These are phyloP conservation scores for Aphelenchoides avenae DNA, from an alignment of 1,140 invertebrate species.

Conservation along the genomic window DNA sequence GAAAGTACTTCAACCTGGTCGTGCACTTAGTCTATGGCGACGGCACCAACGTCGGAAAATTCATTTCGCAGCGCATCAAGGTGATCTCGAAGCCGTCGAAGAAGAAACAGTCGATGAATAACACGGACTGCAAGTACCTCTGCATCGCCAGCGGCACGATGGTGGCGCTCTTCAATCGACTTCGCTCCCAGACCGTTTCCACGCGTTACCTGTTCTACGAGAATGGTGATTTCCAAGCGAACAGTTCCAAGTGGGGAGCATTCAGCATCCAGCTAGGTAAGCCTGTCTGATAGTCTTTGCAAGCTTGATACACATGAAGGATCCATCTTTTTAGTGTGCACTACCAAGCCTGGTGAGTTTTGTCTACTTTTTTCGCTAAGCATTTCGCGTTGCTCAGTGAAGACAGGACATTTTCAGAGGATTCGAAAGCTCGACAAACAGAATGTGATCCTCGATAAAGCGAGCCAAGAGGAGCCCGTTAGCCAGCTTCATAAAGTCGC, in stretches of 20 bases:
- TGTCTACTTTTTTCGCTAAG: slow-evolving; percentile 53
- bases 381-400: too few species aligned
- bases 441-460: slow-evolving; percentile 81
- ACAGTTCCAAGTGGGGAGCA: slow-evolving; percentile 97
- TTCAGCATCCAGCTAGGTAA: slow-evolving; percentile 91
- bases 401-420: slow-evolving; percentile 81
- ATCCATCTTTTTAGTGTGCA: too few species aligned
- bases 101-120: slow-evolving; percentile 98
- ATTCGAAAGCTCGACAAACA: slow-evolving; percentile 99
- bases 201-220: slow-evolving; percentile 98
- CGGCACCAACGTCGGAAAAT: slow-evolving; percentile 94
- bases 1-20: slow-evolving; percentile 97
- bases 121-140: slow-evolving; percentile 80
- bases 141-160: slow-evolving; percentile 99
- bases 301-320: too few species aligned
- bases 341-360: slow-evolving; percentile 73
- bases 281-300: slow-evolving; percentile 43
- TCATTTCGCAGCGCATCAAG: slow-evolving; percentile 97
- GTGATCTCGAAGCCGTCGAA: slow-evolving; percentile 99
- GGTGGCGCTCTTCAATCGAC: slow-evolving; percentile 90
- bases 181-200: slow-evolving; percentile 95
- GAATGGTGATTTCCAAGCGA: slow-evolving; percentile 88
- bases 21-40: slow-evolving; percentile 98
- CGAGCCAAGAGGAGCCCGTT: slow-evolving; percentile 81
- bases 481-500: slow-evolving; percentile 95